Evolutionary conservation across 1,140 invertebrate species (phyloP), one percentile per base, ranked within the genome.

Genomic region (Drosophila lacteicornis): DNA sequence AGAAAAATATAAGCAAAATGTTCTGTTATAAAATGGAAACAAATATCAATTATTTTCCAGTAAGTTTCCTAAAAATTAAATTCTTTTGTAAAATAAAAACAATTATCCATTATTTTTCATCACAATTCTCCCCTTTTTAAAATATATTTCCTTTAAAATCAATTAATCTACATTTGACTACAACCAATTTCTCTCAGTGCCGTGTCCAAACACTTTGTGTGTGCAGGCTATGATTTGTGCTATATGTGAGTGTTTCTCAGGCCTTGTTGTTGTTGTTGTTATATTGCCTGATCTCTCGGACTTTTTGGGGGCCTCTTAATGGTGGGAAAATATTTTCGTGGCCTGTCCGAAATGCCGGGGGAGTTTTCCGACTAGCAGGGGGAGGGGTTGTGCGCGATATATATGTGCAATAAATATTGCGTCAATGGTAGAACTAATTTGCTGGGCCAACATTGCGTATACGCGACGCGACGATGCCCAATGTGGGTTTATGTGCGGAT

Each of bases 291-390:
- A 66, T 69, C 62, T 68, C 33, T 70, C 51, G 69, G 69, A 73
- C 69, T 73, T 71, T 69, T 71, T 74, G 67, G 65, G 75, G 79
- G 73, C 81, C 79, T 74, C 69, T 84, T 81, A 90, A 90, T 88
- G 85, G 85, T 88, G 85, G 85, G 85, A 88, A 88, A 88, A 88
- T 91, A 88, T 84, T 88, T 88, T 71, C 40, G 51, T 46, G 73
- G 73, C 73, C 22, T 30, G 70, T 22, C 27, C 25, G 38, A 57
- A 56, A 42, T 45, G 43, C 13, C 27, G 45, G 51, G 40, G 27
- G 19, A 56, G 53, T 56, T 56, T 25, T 56, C 17, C 33, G 15
- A 15, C 33, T 22, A 9, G 12, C 33, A 55, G 12, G 27, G 7
- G 9, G 63, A 13, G 12, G 57, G 12, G 30, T 1, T 4, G 2